Evolutionary conservation across 2,888 invertebrate genomes (phyloP), one percentile per base, ranked within the genome.

Genomic region (Hanleya hanleyi): DNA sequence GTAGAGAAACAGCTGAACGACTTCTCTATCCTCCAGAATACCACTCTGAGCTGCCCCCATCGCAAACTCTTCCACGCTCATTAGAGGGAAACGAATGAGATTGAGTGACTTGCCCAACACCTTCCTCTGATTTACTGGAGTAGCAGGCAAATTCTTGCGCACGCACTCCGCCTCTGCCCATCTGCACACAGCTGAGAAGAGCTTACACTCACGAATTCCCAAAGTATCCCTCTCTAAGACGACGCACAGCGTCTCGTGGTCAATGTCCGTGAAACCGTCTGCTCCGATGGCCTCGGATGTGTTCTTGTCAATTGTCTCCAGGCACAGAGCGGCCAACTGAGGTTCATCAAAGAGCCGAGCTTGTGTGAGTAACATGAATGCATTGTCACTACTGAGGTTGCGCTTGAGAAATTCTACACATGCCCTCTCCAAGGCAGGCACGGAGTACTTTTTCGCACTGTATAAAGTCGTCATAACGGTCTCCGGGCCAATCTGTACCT

Each of bases 381-480:
- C 96, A 92, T 96, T 96, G 81, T 96, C 96, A 35, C 94, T 94
- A 70, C 94, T 94, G 75, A 96, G 92, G 88, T 95, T 95, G 80
- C 94, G 92, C 84, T 93, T 92, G 50, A 94, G 88, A 89, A 95
- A 96, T 84, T 95, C 95, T 0, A 96, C 95, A 91, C 96, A 96
- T 74, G 95, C 95, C 83, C 94, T 94, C 85, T 96, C 96, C 76
- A 96, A 90, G 2, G 95, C 95, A 0, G 95, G 95, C 0, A 96
- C 95, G 1, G 95, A 95, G 91, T 96, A 96, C 84, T 96, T 96
- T 85, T 96, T 96, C 6, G 96, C 96, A 0, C 96, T 95, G 84
- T 96, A 96, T 67, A 96, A 89, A 0, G 95, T 95, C 0, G 95
- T 94, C 95, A 96, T 96, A 1, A 96, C 96, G 86, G 94, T 95